These are phyloP conservation scores for Piezodorus guildinii DNA, from an alignment of 1,140 invertebrate species.

Conservation along the genomic window DNA sequence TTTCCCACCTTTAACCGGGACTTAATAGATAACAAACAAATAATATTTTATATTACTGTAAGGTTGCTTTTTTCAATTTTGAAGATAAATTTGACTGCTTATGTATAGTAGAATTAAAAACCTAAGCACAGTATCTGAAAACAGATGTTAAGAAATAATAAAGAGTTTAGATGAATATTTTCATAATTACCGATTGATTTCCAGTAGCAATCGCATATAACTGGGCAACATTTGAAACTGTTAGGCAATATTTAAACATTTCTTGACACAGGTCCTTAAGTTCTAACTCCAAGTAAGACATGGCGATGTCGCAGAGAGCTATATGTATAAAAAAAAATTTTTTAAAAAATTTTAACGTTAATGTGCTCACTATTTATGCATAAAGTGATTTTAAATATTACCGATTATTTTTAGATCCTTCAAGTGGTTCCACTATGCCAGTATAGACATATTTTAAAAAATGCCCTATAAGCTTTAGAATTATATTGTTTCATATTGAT, in stretches of 20 bases:
- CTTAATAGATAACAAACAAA: no score
- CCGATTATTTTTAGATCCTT: conserved; percentile 9
- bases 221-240: neutral
- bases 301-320: conserved; percentile 10
- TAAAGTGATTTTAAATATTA: neutral
- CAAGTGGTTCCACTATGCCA: conserved; percentile 9
- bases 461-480: conserved; percentile 13
- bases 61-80: no score
- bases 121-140: no score
- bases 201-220: conserved; percentile 6
- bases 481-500: conserved; percentile 19
- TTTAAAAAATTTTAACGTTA: neutral
- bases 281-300: conserved; percentile 12
- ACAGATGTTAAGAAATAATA: no score
- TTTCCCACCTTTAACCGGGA: no score
- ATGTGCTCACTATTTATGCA: neutral
- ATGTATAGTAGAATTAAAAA: no score
- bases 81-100: no score
- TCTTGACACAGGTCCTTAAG: neutral
- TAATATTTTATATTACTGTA: no score
- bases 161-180: no score
- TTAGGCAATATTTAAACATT: conserved; percentile 14
- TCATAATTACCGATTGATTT: neutral
- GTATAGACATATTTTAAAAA: conserved; percentile 19
- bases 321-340: neutral